Base-by-base conservation (phyloP, 2,797 vertebrate genomes). In the Pseudochirops cupreus region DNA sequence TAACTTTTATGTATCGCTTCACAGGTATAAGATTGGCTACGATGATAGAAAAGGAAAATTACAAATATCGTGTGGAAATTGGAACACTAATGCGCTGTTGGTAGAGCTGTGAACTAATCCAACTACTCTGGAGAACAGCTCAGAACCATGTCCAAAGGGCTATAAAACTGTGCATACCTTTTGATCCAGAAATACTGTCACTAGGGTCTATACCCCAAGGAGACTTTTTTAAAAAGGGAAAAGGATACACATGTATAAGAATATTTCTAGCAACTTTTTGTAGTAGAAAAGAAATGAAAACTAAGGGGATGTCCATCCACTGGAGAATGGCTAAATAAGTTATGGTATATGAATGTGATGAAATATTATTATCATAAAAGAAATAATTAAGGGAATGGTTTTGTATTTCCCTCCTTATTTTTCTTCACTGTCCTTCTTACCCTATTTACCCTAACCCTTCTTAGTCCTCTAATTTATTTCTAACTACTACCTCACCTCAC, bases 141-240 rank as follows among this genome's bases (percentile, higher is more conserved):
- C 96, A 90, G 56, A 59, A 18, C 50, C 56, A 29, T 93, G 93
- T 74, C 93, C 26, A 82, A 94, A 57, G 6, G 56, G 26, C 56
- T 57, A 57, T 57, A 57, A 28, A 26, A 94, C 93, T 74, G 1
- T 59, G 2, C 4, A 59, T 39, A 91, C 0, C 0, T 91, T 96
- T 46, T 89, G 16, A 92, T 14, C 0, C 1, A 92, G 57, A 18
- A 96, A 93, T 95, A 94, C 28, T 11, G 91, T 31, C 54, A 94
- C 92, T 82, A 91, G 50, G 67, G 14, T 95, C 91, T 94, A 24
- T 91, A 87, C 29, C 33, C 56, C 93, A 96, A 9, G 90, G 39
- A 95, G 57, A 93, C 12, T 54, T 54, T 54, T 54, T 54, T 26
- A 54, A 21, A 39, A 1, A 39, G 14, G 55, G 29, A n/a, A 28